A percentile compares a stretch with the other conserved stretches of the same genome.
Evolutionary conservation across 2,888 invertebrate species (phyloP).

Genomic region (Tethea ocularis): DNA sequence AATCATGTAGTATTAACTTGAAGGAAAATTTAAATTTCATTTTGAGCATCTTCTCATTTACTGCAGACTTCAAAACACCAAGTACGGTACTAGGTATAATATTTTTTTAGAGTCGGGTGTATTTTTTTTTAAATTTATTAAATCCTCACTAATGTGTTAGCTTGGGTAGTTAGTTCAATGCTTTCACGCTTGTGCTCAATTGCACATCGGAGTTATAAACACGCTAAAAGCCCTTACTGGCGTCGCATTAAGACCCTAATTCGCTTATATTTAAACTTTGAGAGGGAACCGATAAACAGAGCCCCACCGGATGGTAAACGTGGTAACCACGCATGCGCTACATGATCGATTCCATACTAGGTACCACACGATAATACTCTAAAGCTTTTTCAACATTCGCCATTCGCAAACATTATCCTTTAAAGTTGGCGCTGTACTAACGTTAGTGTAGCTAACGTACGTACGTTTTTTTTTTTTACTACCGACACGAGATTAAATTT

Average conservation of each 20-base stretch:
- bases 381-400: constrained; percentile 50
- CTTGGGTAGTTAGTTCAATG: background rate
- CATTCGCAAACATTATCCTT: constrained; percentile 18
- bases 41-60: too few species aligned
- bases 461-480: too few species aligned
- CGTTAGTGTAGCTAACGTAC: background rate
- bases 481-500: too few species aligned
- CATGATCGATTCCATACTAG: constrained; percentile 62
- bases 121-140: background rate
- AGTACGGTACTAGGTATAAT: too few species aligned
- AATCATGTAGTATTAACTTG: too few species aligned
- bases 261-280: background rate
- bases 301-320: constrained; percentile 30
- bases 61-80: too few species aligned
- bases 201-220: background rate
- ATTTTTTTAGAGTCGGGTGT: background rate
- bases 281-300: constrained; percentile 17
- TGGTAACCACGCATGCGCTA: constrained; percentile 61
- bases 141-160: background rate
- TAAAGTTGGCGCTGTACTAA: constrained; percentile 13
- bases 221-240: background rate
- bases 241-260: background rate
- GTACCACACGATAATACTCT: constrained; percentile 50
- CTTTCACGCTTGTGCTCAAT: background rate
- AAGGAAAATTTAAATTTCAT: too few species aligned